These are phyloP conservation scores for Empidonax alnorum DNA, from an alignment of 2,113 vertebrate genomes.

Conservation along the genomic window DNA sequence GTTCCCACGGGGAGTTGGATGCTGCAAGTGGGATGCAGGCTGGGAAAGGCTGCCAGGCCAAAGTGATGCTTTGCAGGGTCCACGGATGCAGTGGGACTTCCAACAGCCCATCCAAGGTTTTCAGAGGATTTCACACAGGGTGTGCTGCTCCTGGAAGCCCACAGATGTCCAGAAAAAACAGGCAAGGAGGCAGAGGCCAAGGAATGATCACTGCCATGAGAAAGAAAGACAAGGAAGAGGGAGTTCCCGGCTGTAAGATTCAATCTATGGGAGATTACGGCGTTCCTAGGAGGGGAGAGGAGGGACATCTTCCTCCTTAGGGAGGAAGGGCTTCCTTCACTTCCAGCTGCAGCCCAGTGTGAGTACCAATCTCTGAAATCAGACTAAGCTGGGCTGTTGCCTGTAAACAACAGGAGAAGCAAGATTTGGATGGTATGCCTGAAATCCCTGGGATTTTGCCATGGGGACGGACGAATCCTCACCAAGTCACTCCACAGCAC, in stretches of 20 bases:
- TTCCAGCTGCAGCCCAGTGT: not conserved
- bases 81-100: not conserved
- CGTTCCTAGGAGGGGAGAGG: not conserved
- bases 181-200: not conserved
- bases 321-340: not conserved
- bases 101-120: not conserved
- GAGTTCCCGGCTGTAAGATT: not conserved
- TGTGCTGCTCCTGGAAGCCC: not conserved
- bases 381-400: not conserved
- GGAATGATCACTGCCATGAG: not conserved
- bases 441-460: not conserved
- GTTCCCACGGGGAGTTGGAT: fast-evolving
- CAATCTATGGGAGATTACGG: not conserved
- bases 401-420: not conserved
- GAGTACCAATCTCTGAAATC: not conserved
- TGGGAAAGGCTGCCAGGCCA: not conserved
- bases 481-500: not conserved
- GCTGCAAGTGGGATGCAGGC: not conserved
- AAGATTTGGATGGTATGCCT: not conserved
- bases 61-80: not conserved
- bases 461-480: not conserved
- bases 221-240: not conserved
- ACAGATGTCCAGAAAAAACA: not conserved
- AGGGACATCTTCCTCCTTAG: not conserved
- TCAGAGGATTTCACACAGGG: not conserved